Base-by-base conservation (phyloP, 2,888 invertebrate genomes). In the Steinernema scapterisci region DNA sequence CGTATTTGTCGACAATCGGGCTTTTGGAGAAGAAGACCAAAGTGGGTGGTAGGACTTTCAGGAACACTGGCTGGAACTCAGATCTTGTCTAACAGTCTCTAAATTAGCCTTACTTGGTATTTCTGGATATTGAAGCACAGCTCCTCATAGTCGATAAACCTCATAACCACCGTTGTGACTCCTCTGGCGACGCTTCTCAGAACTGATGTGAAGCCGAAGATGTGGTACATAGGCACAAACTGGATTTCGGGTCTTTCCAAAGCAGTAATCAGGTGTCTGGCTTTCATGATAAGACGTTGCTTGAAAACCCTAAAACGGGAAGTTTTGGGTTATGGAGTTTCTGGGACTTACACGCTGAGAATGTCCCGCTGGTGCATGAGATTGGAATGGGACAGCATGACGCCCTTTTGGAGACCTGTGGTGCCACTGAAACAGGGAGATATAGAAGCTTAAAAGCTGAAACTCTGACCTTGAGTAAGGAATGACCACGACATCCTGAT, bases 191-290 rank as follows among this genome's bases (percentile, higher is more conserved):
- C 19, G 11, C 43, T 38, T 19, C 48, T 46, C 52, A 75, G 52
- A 19, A 81, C 38, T 38, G 78, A 48, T 44, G 71, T 76, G 46
- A 81, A 75, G 0, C 80, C 80, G 45, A 76, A 80, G 21, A 63
- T 63, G 63, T 63, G 63, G n/a, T 63, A 63, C 6, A 63, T 27
- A 16, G 63, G 63, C 7, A 63, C 16, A 13, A 2, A 63, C 9
- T 25, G 1, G 31, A 63, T 31, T 25, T 31, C 11, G 7, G 19
- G 27, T 38, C 9, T 27, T 23, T 11, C 16, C 16, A 74, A 21
- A 5, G 19, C n/a, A 46, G 48, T 73, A n/a, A 43, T 19, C 11
- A 27, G n/a, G 45, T 25, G 16, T n/a, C 52, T 25, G 23, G 43
- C 43, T 13, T 48, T 46, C 3, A 16, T 2, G 6, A 45, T 2